Base-by-base conservation (phyloP, 2,888 invertebrate species). In the Cylloceria caligata region DNA sequence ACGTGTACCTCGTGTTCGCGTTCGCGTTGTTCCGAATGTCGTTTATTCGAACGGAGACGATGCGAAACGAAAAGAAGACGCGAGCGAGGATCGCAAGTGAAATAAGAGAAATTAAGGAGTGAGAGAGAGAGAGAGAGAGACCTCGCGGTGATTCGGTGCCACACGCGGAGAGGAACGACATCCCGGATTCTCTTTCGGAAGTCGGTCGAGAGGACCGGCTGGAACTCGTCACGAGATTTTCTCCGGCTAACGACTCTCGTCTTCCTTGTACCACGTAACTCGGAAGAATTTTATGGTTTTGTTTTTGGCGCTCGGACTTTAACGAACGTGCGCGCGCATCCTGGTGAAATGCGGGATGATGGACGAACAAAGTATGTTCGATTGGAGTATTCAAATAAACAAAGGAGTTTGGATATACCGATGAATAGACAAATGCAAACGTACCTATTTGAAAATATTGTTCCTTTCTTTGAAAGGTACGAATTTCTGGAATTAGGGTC, bases 241-340 rank as follows among this genome's bases (percentile, higher is more conserved):
- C 73, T 62, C 73, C 42, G 34, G 24, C 47, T 6, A 36, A 52
- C 34, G 34, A 36, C 68, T 34, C 68, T 52, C 45, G 7, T 19
- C 36, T 19, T 36, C 60, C 19, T 47, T 72, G 42, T 57, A 9
- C 30, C 24, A 45, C 27, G 42, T 30, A 67, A 45, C 62, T 34
- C 21, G 21, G 52, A 62, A 74, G n/a, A n/a, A n/a, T 74, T 39
- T 65, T 65, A 11, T 64, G n/a, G 64, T 64, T 64, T 36, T 36
- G 36, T 52, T 52, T 64, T 73, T 73, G 74, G 74, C 52, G 55
- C 74, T 74, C 30, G 39, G n/a, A n/a, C n/a, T n/a, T n/a, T n/a
- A 24, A 24, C 62, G 24, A 62, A 42, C 42, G 42, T 65, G 65
- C 45, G 47, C 60, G 47, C 30, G 30, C 72, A 60, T 60, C 47